Evolutionary conservation across 2,888 invertebrate genomes (phyloP).

Genomic region (Dicyrtomina minuta): DNA sequence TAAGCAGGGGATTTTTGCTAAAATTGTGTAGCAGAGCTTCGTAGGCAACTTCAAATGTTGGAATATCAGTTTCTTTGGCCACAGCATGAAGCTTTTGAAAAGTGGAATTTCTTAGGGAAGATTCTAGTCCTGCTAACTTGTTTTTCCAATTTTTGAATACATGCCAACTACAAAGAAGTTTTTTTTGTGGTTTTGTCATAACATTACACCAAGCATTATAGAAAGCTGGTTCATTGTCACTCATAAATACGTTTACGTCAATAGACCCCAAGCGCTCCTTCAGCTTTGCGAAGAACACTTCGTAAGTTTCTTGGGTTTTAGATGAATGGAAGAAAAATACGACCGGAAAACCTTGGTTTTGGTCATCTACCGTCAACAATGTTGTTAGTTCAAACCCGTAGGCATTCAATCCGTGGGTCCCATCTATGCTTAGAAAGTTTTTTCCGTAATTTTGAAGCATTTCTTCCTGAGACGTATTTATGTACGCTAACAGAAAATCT

Average conservation of each 20-base stretch:
- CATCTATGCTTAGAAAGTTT: too few species aligned
- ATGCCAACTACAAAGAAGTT: constrained; percentile 1
- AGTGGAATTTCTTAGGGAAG: background rate
- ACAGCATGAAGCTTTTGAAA: background rate
- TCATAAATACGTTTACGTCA: background rate
- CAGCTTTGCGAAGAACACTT: background rate
- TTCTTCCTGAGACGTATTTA: too few species aligned
- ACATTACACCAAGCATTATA: background rate
- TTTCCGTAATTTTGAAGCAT: too few species aligned
- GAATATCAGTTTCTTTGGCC: background rate
- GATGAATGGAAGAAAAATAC: constrained; percentile 1
- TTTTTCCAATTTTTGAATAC: background rate
- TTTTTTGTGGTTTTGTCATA: background rate
- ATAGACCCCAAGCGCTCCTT: background rate
- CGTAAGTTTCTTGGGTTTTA: background rate
- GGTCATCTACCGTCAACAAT: background rate
- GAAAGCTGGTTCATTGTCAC: constrained; percentile 3
- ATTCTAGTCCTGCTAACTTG: background rate
- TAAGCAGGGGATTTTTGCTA: background rate
- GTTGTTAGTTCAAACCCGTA: too few species aligned
- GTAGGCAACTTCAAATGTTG: background rate
- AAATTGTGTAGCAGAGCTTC: background rate
- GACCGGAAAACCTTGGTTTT: background rate
- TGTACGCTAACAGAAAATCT: too few species aligned
- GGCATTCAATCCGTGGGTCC: too few species aligned